phyloP scores from a whole-genome alignment of 2,888 invertebrate genomes.

The Iselma pallidipennis region DNA sequence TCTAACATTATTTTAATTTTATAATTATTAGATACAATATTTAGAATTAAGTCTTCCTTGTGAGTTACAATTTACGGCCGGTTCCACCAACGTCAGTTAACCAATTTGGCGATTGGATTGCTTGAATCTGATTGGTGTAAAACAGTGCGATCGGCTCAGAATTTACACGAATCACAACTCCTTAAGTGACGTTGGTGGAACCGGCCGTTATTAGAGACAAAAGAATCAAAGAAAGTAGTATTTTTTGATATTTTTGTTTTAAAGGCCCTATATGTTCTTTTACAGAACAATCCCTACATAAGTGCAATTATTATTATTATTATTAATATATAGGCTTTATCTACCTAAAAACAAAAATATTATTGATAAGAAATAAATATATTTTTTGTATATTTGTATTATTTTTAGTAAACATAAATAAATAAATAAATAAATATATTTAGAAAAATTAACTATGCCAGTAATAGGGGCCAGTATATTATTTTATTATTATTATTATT shows the following conservation, averaged over 20 bases:
- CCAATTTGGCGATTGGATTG: too few species aligned
- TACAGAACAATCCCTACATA: conserved; percentile 32
- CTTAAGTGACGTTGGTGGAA: too few species aligned
- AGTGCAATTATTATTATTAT: conserved; percentile 29
- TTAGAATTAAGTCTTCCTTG: conserved; percentile 20
- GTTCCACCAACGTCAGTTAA: too few species aligned
- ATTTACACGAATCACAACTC: too few species aligned
- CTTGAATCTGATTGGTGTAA: too few species aligned
- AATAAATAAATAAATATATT: conserved; percentile 5
- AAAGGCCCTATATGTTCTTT: background rate
- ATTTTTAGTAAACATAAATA: conserved; percentile 9
- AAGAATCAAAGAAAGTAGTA: background rate
- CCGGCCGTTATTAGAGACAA: too few species aligned
- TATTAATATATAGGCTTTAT: conserved; percentile 18
- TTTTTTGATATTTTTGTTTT: too few species aligned
- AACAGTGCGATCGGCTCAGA: too few species aligned
- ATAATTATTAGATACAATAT: too few species aligned
- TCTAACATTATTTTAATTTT: background rate
- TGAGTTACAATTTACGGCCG: too few species aligned
- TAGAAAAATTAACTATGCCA: conserved; percentile 38
- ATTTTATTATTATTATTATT: conserved; percentile 24
- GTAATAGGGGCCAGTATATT: conserved; percentile 48
- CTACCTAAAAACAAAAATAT: too few species aligned
- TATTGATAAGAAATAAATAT: conserved; percentile 19
- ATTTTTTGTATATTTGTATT: conserved; percentile 20